phyloP scores from a whole-genome alignment of 2,113 vertebrate species.

The Actinemys pallida region DNA sequence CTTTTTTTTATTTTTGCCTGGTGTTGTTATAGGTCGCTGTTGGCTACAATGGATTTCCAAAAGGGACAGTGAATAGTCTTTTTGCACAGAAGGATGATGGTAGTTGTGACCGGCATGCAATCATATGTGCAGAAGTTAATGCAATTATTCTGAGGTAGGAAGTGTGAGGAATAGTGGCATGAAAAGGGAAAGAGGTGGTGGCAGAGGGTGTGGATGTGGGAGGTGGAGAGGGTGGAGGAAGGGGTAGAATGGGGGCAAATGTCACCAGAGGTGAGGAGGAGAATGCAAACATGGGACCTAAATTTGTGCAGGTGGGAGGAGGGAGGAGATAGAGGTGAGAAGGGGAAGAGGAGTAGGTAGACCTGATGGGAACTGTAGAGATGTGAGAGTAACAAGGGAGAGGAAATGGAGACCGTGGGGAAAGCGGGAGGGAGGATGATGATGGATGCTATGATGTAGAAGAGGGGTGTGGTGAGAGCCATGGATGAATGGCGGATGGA shows the following conservation, averaged over 20 bases:
- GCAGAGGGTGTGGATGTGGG: background rate
- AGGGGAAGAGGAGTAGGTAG: background rate
- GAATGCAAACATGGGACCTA: background rate
- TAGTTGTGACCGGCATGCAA: background rate
- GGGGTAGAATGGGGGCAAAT: background rate
- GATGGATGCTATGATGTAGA: background rate
- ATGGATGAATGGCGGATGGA: background rate
- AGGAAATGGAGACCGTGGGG: background rate
- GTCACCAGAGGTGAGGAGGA: background rate
- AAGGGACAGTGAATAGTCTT: constrained; percentile 14
- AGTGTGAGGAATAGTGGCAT: background rate
- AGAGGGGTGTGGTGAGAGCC: background rate
- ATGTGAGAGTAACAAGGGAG: background rate
- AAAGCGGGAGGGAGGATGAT: background rate
- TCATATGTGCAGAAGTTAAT: constrained; percentile 42
- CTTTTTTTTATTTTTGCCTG: background rate
- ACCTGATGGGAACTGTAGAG: background rate
- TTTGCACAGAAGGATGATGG: background rate
- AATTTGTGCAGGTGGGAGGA: background rate
- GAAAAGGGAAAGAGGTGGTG: background rate
- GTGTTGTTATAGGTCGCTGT: background rate
- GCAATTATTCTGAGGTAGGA: constrained; percentile 44
- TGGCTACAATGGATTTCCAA: constrained; percentile 46
- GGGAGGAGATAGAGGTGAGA: background rate
- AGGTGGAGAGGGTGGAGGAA: background rate